Evolutionary conservation across 2,888 invertebrate genomes (phyloP).

Genomic region (Nomada flava): DNA sequence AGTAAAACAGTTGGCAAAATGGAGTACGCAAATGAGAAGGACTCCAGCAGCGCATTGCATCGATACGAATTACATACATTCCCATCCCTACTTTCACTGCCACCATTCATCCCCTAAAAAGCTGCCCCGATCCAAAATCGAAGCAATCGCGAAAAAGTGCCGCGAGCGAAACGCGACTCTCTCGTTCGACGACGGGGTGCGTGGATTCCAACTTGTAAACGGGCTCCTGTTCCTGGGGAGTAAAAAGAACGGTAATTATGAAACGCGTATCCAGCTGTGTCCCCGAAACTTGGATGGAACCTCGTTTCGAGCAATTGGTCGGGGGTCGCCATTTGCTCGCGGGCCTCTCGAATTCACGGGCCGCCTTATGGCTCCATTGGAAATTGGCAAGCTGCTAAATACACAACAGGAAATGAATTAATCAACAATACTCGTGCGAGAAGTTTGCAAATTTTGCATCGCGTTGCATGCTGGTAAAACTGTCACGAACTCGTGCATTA

Average conservation of each 20-base stretch:
- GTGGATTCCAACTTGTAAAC: background rate
- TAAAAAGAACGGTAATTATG: conserved; percentile 63
- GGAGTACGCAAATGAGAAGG: background rate
- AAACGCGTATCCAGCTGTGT: conserved; percentile 58
- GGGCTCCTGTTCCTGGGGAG: conserved; percentile 3
- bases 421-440: conserved; percentile 61
- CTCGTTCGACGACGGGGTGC: conserved; percentile 1
- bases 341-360: conserved; percentile 30
- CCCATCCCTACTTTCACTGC: background rate
- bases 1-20: too few relatives aligned
- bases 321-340: conserved; percentile 49
- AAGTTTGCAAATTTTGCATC: conserved; percentile 63
- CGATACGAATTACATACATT: conserved; percentile 2
- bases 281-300: conserved; percentile 52
- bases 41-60: background rate
- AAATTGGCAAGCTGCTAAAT: conserved; percentile 56
- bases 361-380: conserved; percentile 63
- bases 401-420: conserved; percentile 60
- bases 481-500: conserved; percentile 64
- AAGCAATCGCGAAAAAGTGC: conserved; percentile 27
- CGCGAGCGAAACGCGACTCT: background rate
- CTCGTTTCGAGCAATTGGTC: conserved; percentile 45
- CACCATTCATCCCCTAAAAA: background rate
- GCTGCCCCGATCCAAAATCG: background rate
- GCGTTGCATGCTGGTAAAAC: conserved; percentile 52